Conservation (phyloP, 2,113 vertebrate genomes). For the Ahaetulla prasina region DNA sequence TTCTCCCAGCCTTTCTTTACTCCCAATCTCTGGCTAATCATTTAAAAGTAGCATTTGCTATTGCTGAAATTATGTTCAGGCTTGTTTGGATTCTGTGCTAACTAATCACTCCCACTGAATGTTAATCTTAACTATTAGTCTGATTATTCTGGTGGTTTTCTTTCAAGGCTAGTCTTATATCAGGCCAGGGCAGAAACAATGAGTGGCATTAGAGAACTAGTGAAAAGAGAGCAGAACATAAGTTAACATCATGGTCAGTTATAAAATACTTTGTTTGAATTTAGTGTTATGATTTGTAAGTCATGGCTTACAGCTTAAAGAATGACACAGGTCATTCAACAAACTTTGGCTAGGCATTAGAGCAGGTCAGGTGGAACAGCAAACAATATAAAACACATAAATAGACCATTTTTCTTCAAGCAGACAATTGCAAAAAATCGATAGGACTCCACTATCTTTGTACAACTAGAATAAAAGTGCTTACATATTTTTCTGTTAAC, state of each 20-base stretch:
- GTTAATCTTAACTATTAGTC: not conserved
- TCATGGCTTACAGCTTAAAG: not conserved
- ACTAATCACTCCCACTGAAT: not conserved
- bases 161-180: not conserved
- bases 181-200: not conserved
- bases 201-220: not conserved
- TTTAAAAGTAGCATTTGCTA: not conserved
- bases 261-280: not conserved
- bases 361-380: not conserved
- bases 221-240: not conserved
- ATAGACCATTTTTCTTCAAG: not conserved
- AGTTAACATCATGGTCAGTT: not conserved
- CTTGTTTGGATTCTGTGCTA: not conserved
- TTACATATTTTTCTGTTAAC: not conserved
- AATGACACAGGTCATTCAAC: not conserved
- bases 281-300: not conserved
- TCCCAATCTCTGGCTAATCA: not conserved
- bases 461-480: not conserved
- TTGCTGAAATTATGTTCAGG: not conserved
- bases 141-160: not conserved
- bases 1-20: not conserved
- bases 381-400: not conserved
- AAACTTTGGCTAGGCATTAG: not conserved
- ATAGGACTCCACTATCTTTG: not conserved
- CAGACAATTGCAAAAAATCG: not conserved